Evolutionary conservation across 2,888 invertebrate species (phyloP), one percentile per base, ranked within the genome.

Genomic region (Automeris io): DNA sequence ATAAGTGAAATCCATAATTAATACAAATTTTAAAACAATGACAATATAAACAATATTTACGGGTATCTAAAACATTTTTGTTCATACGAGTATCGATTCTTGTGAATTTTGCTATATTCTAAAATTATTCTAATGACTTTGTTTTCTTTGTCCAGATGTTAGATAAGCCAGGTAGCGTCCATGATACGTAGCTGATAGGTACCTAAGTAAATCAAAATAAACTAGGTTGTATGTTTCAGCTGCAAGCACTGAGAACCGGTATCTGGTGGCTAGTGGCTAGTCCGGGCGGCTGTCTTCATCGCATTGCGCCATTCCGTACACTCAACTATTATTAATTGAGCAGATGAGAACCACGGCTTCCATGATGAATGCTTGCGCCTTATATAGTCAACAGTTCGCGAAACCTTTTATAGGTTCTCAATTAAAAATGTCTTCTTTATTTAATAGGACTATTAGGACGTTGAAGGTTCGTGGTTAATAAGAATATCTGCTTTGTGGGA

Each of bases 401-500:
- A 85, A 86, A 82, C 85, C 83, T 85, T 85, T 85, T 85, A 83
- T 86, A 85, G 83, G 82, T 82, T 85, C 82, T 79, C 82, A 85
- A 86, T 86, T 86, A 86, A 85, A 82, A 83, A 73, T 76, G 79
- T 86, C 80, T 85, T 85, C 83, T 83, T 83, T 80, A 77, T 77
- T 75, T 83, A 83, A 82, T 81, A 79, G 77, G 77, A 58, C 73
- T 72, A 66, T 65, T n/a, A n/a, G n/a, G 69, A 67, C 71, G 73
- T 78, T 71, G 73, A 69, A 60, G 67, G 64, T 66, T 75, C 76
- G 78, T 68, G 75, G 76, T 73, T 78, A 79, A 76, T 70, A 70
- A 25, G 78, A 78, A 83, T 86, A 83, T 83, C 83, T 85, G 80
- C 83, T 83, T 81, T 80, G 72, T 77, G 77, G 72, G 68, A 70